Evolutionary conservation across 2,888 invertebrate species (phyloP).

Genomic region (Zele albiditarsus): DNA sequence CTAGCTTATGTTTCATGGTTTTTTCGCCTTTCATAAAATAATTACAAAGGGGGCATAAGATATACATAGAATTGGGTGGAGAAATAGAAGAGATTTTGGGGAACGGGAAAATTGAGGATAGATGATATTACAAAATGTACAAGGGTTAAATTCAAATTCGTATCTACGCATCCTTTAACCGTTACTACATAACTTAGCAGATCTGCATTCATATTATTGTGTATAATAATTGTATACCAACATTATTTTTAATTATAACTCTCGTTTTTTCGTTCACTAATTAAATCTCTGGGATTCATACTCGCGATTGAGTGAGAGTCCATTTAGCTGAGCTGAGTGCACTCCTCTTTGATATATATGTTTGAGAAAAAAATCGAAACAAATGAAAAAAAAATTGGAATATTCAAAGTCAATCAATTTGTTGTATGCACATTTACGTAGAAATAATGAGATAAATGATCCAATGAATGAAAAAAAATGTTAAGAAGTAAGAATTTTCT

Average conservation of each 20-base stretch:
- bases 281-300: not conserved
- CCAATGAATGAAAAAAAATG: too few relatives aligned
- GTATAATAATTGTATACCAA: constrained; percentile 37
- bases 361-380: too few relatives aligned
- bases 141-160: constrained; percentile 61
- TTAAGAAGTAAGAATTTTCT: too few relatives aligned
- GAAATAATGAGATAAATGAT: too few relatives aligned
- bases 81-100: not conserved
- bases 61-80: constrained; percentile 63
- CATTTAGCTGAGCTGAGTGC: constrained; percentile 35
- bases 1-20: constrained; percentile 61
- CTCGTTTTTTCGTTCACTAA: constrained; percentile 32
- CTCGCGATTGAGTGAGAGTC: constrained; percentile 15
- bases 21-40: constrained; percentile 56
- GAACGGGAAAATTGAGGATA: constrained; percentile 33
- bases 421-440: too few relatives aligned
- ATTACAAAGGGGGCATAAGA: constrained; percentile 66
- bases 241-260: constrained; percentile 36
- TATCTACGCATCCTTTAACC: constrained; percentile 59
- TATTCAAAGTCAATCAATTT: too few relatives aligned
- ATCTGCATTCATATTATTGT: constrained; percentile 44
- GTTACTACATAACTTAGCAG: constrained; percentile 44
- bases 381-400: too few relatives aligned
- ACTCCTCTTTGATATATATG: constrained; percentile 16
- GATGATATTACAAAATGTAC: constrained; percentile 71